phyloP scores from a whole-genome alignment of 2,888 invertebrate species.

The Metellina segmentata region DNA sequence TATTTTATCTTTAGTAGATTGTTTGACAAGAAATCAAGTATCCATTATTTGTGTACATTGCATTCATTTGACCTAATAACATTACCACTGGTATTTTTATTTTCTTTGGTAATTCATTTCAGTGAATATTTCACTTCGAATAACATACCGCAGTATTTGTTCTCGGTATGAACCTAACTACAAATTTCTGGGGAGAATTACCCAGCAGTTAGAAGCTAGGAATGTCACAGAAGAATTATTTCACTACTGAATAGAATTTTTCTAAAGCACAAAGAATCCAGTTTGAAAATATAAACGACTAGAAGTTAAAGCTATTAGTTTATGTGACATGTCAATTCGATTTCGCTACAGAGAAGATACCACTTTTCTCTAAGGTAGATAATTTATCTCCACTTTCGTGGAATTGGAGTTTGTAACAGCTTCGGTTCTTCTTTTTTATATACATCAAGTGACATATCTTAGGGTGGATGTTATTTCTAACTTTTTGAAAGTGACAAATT shows the following conservation, averaged over 20 bases:
- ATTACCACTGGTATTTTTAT: not conserved
- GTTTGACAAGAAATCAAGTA: no score
- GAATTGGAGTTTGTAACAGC: slow-evolving; percentile 29
- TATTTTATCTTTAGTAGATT: no score
- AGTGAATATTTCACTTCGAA: not conserved
- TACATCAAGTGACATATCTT: slow-evolving; percentile 28
- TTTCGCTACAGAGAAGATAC: slow-evolving; percentile 56
- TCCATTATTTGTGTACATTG: no score
- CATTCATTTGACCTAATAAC: no score
- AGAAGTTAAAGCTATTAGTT: slow-evolving; percentile 65
- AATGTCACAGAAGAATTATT: slow-evolving; percentile 58
- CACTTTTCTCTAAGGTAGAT: slow-evolving; percentile 39
- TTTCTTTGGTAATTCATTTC: not conserved
- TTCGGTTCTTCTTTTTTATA: slow-evolving; percentile 30
- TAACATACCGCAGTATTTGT: not conserved
- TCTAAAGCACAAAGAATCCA: slow-evolving; percentile 47
- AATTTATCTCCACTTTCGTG: slow-evolving; percentile 59
- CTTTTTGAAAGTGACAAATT: slow-evolving; percentile 6
- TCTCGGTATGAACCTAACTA: not conserved
- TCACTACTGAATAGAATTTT: slow-evolving; percentile 44
- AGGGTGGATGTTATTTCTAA: not conserved
- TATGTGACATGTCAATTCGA: slow-evolving; percentile 71
- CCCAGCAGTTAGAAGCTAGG: slow-evolving; percentile 14
- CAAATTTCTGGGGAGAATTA: slow-evolving; percentile 25
- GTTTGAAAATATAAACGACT: slow-evolving; percentile 70